phyloP scores from a whole-genome alignment of 2,797 vertebrate genomes.

The Ibycter americanus region DNA sequence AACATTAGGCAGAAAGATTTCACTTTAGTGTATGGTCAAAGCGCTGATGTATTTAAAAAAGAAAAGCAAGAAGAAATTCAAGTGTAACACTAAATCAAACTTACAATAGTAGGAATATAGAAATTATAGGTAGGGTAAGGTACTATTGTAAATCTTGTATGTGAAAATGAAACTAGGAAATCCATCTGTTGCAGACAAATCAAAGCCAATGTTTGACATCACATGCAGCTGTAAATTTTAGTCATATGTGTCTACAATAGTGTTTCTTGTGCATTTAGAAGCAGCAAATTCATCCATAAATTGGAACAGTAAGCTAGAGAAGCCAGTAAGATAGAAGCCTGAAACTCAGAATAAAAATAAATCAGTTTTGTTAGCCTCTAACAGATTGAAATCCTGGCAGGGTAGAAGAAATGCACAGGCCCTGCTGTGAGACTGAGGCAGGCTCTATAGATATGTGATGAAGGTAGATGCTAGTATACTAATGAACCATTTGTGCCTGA shows the following conservation, averaged over 20 bases:
- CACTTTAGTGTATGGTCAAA: background rate
- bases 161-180: constrained; percentile 10
- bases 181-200: constrained; percentile 21
- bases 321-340: constrained; percentile 36
- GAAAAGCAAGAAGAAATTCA: background rate
- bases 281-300: constrained; percentile 34
- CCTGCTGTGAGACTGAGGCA: constrained; percentile 69
- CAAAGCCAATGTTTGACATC: background rate
- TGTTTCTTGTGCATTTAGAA: background rate
- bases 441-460: constrained; percentile 37
- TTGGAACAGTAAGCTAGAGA: constrained; percentile 43
- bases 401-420: constrained; percentile 52
- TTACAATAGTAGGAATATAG: background rate
- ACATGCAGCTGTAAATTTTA: constrained; percentile 29
- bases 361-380: constrained; percentile 68
- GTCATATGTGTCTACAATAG: background rate
- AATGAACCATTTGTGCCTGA: constrained; percentile 69
- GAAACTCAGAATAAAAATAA: constrained; percentile 64
- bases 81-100: background rate
- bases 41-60: background rate
- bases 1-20: background rate
- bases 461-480: constrained; percentile 71
- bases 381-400: constrained; percentile 71
- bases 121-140: background rate
- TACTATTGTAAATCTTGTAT: background rate